Percentiles rank a stretch among this genome's conserved stretches.
Conservation (phyloP, 2,888 invertebrate genomes). For the Drosophila atripex region DNA sequence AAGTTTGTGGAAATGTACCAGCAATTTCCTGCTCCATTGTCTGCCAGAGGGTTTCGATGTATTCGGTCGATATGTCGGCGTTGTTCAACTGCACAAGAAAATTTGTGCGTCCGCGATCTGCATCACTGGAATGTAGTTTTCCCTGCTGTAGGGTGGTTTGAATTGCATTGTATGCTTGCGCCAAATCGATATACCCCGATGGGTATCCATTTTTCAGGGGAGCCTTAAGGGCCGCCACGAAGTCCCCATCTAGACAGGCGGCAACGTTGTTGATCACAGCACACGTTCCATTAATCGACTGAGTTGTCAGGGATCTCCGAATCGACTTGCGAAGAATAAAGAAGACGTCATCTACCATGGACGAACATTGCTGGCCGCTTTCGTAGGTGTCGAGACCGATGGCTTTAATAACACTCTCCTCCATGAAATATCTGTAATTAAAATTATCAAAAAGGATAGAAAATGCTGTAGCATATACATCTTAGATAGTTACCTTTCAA, state of each 20-base stretch:
- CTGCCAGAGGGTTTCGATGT: constrained; percentile 92
- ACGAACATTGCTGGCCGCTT: constrained; percentile 91
- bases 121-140: constrained; percentile 90
- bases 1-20: constrained; percentile 86
- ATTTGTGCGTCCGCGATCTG: constrained; percentile 90
- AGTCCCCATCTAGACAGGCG: constrained; percentile 93
- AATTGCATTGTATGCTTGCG: constrained; percentile 92
- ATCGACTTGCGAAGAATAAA: constrained; percentile 98
- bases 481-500: constrained; percentile 88
- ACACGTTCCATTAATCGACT: constrained; percentile 97
- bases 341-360: constrained; percentile 98
- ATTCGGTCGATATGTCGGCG: constrained; percentile 95
- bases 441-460: background rate
- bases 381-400: constrained; percentile 91
- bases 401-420: constrained; percentile 97
- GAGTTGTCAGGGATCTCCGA: constrained; percentile 94
- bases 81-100: constrained; percentile 94
- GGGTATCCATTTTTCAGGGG: constrained; percentile 91
- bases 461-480: background rate
- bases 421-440: constrained; percentile 91
- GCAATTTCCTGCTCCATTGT: constrained; percentile 90
- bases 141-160: constrained; percentile 92
- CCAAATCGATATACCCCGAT: constrained; percentile 90
- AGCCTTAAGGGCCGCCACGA: constrained; percentile 89
- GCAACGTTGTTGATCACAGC: constrained; percentile 97